Percentiles rank a stretch among this genome's conserved stretches.
phyloP scores from a whole-genome alignment of 2,888 invertebrate genomes.

The Drosophila nr. perissopoda region DNA sequence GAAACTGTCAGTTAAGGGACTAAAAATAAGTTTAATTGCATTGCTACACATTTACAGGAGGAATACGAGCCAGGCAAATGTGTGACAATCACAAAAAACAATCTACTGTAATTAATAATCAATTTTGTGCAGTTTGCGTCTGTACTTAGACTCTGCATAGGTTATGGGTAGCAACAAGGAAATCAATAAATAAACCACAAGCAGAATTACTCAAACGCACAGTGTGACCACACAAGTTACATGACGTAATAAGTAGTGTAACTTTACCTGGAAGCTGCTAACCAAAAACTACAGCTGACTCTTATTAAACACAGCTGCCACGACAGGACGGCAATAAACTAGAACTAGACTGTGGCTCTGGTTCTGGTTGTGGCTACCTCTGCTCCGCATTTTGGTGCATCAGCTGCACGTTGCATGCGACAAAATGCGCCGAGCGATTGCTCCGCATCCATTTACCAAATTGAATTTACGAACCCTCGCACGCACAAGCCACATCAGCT shows the following conservation, averaged over 20 bases:
- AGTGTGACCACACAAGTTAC: constrained; percentile 27
- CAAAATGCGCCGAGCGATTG: constrained; percentile 65
- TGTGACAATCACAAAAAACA: constrained; percentile 11
- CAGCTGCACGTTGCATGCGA: constrained; percentile 59
- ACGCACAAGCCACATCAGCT: constrained; percentile 12
- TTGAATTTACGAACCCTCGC: constrained; percentile 72
- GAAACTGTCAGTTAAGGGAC: constrained; percentile 17
- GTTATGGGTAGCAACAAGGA: constrained; percentile 10
- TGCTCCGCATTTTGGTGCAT: constrained; percentile 1
- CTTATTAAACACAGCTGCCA: constrained; percentile 55
- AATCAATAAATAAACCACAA: constrained; percentile 47
- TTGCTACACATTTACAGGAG: background rate
- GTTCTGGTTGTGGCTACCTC: background rate
- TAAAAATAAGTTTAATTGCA: constrained; percentile 21
- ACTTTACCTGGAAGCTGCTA: constrained; percentile 1
- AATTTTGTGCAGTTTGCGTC: constrained; percentile 31
- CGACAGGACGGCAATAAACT: constrained; percentile 41
- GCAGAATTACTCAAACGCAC: constrained; percentile 35
- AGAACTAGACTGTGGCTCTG: constrained; percentile 2
- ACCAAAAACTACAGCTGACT: constrained; percentile 35
- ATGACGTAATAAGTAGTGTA: constrained; percentile 1
- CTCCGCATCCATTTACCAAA: constrained; percentile 60
- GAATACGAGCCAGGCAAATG: background rate
- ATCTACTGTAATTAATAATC: constrained; percentile 41
- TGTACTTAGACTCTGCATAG: constrained; percentile 8